Conservation (phyloP, 1,140 invertebrate species). For the Listronotus oregonensis region DNA sequence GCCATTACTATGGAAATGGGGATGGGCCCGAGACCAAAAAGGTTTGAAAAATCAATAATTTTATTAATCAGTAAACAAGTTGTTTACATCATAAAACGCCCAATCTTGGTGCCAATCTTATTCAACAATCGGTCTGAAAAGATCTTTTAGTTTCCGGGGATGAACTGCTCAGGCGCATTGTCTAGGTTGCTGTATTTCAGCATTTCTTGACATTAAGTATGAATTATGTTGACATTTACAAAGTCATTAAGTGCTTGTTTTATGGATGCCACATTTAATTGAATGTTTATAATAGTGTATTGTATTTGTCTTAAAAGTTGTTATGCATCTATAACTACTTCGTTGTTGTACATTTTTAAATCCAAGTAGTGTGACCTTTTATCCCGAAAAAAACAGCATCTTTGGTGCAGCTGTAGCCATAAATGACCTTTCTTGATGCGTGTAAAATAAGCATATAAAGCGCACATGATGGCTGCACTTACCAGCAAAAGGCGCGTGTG, state of each 20-base stretch:
- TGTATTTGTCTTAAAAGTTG: no score
- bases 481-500: conserved; percentile 43
- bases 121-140: not conserved
- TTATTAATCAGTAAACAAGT: conserved; percentile 12
- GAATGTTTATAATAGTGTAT: conserved; percentile 3
- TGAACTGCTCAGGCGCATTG: conserved; percentile 19
- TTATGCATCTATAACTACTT: no score
- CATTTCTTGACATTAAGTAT: not conserved
- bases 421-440: not conserved
- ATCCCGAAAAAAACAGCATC: not conserved
- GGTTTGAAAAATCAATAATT: no score
- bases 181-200: conserved; percentile 1
- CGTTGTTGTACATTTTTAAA: no score
- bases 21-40: no score
- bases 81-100: conserved; percentile 20
- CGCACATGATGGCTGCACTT: conserved; percentile 27
- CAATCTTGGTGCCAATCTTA: conserved; percentile 14
- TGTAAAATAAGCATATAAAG: not conserved
- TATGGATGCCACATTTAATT: not conserved
- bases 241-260: no score
- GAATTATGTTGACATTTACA: no score
- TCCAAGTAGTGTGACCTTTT: no score
- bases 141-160: no score
- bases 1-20: no score
- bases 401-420: conserved; percentile 3